phyloP scores from a whole-genome alignment of 2,888 invertebrate genomes.

The Amblyjoppa fuscipennis region DNA sequence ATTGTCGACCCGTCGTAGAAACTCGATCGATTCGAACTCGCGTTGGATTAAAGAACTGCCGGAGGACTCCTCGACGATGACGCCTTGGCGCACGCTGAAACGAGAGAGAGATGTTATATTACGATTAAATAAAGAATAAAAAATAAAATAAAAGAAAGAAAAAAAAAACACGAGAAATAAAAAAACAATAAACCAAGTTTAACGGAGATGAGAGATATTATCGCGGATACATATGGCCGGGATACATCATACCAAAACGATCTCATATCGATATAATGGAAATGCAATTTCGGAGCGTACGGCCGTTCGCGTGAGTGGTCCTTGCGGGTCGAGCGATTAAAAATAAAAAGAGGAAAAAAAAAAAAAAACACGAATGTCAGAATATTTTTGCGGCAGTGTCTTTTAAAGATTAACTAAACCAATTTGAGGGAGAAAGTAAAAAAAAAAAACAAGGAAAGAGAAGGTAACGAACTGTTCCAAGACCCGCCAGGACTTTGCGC shows the following conservation, averaged over 20 bases:
- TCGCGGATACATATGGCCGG: constrained; percentile 79
- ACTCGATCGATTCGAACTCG: constrained; percentile 45
- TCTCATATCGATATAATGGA: constrained; percentile 83
- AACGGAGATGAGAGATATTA: constrained; percentile 56
- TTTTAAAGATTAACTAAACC: constrained; percentile 12
- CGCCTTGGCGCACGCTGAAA: constrained; percentile 10
- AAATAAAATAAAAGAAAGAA: constrained; percentile 25
- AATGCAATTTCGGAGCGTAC: constrained; percentile 79
- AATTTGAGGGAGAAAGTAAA: not conserved
- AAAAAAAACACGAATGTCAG: constrained; percentile 17
- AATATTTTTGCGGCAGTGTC: constrained; percentile 31
- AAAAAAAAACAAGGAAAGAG: not conserved
- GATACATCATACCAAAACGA: constrained; percentile 84
- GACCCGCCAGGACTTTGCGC: constrained; percentile 67
- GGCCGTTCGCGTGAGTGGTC: constrained; percentile 68
- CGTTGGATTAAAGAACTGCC: constrained; percentile 28
- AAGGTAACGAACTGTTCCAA: constrained; percentile 33
- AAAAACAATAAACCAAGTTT: constrained; percentile 12
- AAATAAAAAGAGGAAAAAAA: constrained; percentile 19
- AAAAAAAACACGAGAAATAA: constrained; percentile 34
- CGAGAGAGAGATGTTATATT: constrained; percentile 27
- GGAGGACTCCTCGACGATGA: constrained; percentile 15
- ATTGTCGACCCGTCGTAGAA: constrained; percentile 11
- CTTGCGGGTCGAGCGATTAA: constrained; percentile 58
- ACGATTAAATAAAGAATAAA: constrained; percentile 33